Base-by-base conservation (phyloP, 2,888 invertebrate genomes). In the Drosophila rellima region DNA sequence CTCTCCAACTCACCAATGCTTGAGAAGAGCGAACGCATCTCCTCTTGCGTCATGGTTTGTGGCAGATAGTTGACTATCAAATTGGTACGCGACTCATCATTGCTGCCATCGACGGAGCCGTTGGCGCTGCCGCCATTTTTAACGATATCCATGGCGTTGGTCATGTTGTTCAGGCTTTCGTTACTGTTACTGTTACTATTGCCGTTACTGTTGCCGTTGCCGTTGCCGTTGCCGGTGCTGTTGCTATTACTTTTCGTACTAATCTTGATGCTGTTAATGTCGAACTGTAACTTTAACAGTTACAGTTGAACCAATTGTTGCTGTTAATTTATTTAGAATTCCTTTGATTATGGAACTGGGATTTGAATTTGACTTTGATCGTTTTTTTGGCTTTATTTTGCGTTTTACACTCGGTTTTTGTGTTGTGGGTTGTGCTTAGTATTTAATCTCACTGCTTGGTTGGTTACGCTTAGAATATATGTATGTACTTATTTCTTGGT, bases 1-100 rank as follows among this genome's bases (percentile, higher is more conserved):
- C 97, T 97, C 94, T 98, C 98, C 88, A 98, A 96, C 94, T 98
- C 98, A 90, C 98, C 98, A 93, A 98, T 97, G 93, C 97, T 97
- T 72, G 97, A 96, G 94, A 98, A 98, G 80, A 98, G 94, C 75
- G 97, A 97, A 84, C 98, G 95, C 90, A 98, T 98, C 94, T 98
- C 98, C 93, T 98, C 98, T 93, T 98, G 98, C 79, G 97, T 97
- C 94, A 98, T 96, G 82, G 95, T 96, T 93, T 98, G 98, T 33
- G 98, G 98, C 86, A 98, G 94, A 93, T 98, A 98, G 94, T 98
- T 98, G 91, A 98, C 96, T 80, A 98, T 98, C 85, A 98, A 94
- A 94, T 98, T 98, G 73, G 97, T 97, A 94, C 98, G 98, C 92
- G 97, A 97, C 94, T 98, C 98, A 94, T 98, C 98, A 92, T 96